phyloP scores from a whole-genome alignment of 2,888 invertebrate species.

The Julus scandinavius region DNA sequence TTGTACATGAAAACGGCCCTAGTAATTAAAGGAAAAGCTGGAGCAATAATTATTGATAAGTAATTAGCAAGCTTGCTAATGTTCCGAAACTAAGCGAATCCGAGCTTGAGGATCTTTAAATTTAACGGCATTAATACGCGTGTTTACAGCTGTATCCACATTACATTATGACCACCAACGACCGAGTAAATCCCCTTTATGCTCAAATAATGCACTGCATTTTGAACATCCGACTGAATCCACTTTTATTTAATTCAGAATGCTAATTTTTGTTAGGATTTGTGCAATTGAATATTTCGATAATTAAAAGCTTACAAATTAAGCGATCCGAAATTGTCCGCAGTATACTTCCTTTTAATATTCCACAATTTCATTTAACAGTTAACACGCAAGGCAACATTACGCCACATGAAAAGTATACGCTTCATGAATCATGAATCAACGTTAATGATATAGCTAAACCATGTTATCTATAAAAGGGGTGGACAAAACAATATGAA shows the following conservation, averaged over 20 bases:
- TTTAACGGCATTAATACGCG: background rate
- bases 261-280: background rate
- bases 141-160: background rate
- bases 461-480: too few species aligned
- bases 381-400: too few species aligned
- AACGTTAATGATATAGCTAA: too few species aligned
- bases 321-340: background rate
- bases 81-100: background rate
- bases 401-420: too few species aligned
- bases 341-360: too few species aligned
- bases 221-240: background rate
- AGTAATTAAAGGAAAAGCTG: background rate
- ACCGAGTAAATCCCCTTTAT: background rate
- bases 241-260: background rate
- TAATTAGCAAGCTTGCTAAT: background rate
- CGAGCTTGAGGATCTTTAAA: background rate
- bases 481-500: too few species aligned
- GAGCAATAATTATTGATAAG: background rate
- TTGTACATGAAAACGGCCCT: background rate
- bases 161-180: constrained; percentile 8
- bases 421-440: too few species aligned
- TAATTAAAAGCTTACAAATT: constrained; percentile 34
- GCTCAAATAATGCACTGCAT: background rate
- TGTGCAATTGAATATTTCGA: constrained; percentile 13
- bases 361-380: too few species aligned